These are phyloP conservation scores for Chelidonichthys spinosus DNA, from an alignment of 2,797 vertebrate species.

Conservation along the genomic window DNA sequence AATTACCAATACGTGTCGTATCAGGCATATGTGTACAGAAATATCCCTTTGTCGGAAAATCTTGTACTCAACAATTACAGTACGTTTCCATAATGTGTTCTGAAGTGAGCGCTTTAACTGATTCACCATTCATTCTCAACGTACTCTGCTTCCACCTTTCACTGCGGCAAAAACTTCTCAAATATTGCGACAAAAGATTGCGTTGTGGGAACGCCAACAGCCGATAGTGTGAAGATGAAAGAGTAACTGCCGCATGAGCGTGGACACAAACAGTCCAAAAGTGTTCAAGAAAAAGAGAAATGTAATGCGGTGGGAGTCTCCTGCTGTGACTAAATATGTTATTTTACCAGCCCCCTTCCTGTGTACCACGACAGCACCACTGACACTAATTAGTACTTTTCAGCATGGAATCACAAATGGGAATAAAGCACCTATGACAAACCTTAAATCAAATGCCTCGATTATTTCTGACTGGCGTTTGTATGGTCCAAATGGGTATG, in stretches of 20 bases:
- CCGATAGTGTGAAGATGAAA: not conserved
- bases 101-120: not conserved
- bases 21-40: not conserved
- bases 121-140: not conserved
- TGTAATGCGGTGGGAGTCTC: slow-evolving; percentile 20
- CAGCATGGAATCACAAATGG: slow-evolving; percentile 49
- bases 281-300: slow-evolving; percentile 21
- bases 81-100: not conserved
- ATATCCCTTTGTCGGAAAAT: not conserved
- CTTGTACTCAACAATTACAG: not conserved
- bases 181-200: not conserved
- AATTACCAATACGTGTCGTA: not conserved
- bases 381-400: slow-evolving; percentile 67
- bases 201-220: not conserved
- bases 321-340: slow-evolving; percentile 49
- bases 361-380: slow-evolving; percentile 32
- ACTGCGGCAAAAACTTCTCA: not conserved
- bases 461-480: slow-evolving; percentile 56
- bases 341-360: slow-evolving; percentile 56
- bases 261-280: slow-evolving; percentile 21
- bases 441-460: slow-evolving; percentile 48
- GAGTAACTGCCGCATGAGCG: not conserved
- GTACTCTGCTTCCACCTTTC: not conserved
- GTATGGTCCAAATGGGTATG: slow-evolving; percentile 30
- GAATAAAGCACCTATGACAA: slow-evolving; percentile 57